Base-by-base conservation (phyloP, 2,797 vertebrate genomes). In the Gephyroberyx darwinii region DNA sequence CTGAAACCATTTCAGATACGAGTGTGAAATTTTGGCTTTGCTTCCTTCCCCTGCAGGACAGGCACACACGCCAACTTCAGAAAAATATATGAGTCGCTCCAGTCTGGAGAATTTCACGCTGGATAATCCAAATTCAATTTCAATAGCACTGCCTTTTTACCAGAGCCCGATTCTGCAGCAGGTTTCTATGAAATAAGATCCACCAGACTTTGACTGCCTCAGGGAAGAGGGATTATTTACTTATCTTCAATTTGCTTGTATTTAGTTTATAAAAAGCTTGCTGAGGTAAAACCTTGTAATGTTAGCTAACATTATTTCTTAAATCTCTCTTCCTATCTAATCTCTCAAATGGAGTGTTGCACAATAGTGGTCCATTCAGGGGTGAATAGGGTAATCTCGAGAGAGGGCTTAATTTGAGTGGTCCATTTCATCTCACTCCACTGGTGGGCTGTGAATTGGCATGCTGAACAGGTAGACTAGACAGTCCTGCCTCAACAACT, bases 121-220 rank as follows among this genome's bases (percentile, higher is more conserved):
- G 83, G 92, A 93, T 93, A 92, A 93, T 90, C 91, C 90, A 91
- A 92, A 94, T 94, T 92, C 89, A 93, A 92, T 93, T 93, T 91
- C 90, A 92, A 92, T 93, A 90, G 90, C 78, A 50, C 85, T 88
- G 87, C 86, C 78, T 89, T 90, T 86, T 90, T 88, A 89, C 86
- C 88, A 91, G 86, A 89, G 88, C 84, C 70, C 78, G 84, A 91
- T 92, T 88, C 90, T 84, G 84, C 87, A 85, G 89, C 59, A 84
- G 90, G 88, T 91, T 92, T 93, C 90, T 88, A 91, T 90, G 86
- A 92, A 90, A 92, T 86, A 86, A 88, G 89, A 90, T 90, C 85
- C 88, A 90, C 79, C 85, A 91, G 88, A 90, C 90, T 92, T 89
- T 86, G 79, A 86, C 77, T 81, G 89, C 92, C 84, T 77, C 70